Evolutionary conservation across 2,797 vertebrate species (phyloP), one percentile per base, ranked within the genome.

Genomic region (Liparis tanakae): DNA sequence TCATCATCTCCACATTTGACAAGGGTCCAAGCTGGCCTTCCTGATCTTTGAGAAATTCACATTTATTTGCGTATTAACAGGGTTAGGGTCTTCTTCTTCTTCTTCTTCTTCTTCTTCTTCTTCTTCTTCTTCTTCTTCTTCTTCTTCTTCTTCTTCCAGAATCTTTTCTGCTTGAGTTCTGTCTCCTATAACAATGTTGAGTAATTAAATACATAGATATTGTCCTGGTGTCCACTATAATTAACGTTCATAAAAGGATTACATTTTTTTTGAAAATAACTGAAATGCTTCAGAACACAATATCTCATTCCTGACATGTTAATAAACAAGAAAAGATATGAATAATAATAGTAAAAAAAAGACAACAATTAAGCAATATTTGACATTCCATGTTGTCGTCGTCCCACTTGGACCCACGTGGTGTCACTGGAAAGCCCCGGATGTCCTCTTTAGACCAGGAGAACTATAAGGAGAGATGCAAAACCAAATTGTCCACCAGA

Each of bases 321-420:
- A 55, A 55, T 34, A 34, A 56, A 56, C 30, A 34, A 56, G 30
- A 56, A 56, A 34, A 56, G 34, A 56, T 56, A 56, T 56, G 54
- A 36, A 18, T 56, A 0, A 0, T 56, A 7, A 18, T 56, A 36
- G 54, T 56, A 55, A 10, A 56, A 55, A 10, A 56, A 56, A 18
- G 4, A 55, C 43, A 17, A 44, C 15, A 17, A 17, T 5, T 30
- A 56, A 10, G 17, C 30, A 56, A 17, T 56, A 34, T 17, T 56
- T 56, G 54, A 56, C 33, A 34, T 34, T 34, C 15, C 54, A 8
- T 30, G 30, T 34, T 17, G 3, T 34, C 54, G 9, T 18, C 14
- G n/a, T n/a, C 46, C 17, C 6, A 50, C 17, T 30, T 14, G 14
- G 33, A 34, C 13, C 54, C 54, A 34, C 34, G 14, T 4, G 0